Conservation (phyloP, 2,888 invertebrate genomes). For the Allygus modestus region DNA sequence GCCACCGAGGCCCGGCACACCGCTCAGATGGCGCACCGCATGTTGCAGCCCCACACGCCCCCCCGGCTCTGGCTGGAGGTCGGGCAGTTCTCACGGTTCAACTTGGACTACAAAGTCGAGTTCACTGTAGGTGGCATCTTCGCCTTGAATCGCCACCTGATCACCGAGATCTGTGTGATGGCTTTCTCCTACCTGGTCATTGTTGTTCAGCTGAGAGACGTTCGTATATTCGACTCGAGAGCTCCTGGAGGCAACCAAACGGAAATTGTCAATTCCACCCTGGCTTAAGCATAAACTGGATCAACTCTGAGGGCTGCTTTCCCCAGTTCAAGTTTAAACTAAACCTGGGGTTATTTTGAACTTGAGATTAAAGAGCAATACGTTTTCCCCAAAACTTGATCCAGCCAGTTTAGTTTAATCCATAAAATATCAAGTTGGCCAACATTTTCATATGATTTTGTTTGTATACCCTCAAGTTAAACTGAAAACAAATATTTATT, state of each 20-base stretch:
- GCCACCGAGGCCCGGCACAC: neutral
- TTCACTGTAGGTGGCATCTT: constrained; percentile 34
- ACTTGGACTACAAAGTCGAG: constrained; percentile 1
- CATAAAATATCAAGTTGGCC: too few species aligned
- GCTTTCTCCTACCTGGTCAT: constrained; percentile 25
- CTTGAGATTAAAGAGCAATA: too few species aligned
- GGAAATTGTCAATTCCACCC: neutral
- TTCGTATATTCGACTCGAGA: neutral
- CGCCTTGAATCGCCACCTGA: constrained; percentile 1
- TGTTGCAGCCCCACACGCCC: constrained; percentile 18
- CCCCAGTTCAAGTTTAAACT: too few species aligned
- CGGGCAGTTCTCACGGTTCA: constrained; percentile 7
- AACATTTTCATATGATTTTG: too few species aligned
- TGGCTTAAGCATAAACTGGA: too few species aligned
- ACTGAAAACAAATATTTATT: too few species aligned
- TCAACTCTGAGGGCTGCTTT: too few species aligned
- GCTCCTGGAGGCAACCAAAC: neutral
- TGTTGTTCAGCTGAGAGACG: constrained; percentile 19
- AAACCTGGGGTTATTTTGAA: too few species aligned
- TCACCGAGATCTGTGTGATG: constrained; percentile 1
- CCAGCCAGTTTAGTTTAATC: too few species aligned
- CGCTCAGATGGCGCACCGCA: neutral
- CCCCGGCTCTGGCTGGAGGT: constrained; percentile 15
- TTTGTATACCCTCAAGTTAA: too few species aligned
- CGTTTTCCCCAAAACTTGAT: too few species aligned